phyloP scores from a whole-genome alignment of 2,888 invertebrate species.

The Nomada flava region DNA sequence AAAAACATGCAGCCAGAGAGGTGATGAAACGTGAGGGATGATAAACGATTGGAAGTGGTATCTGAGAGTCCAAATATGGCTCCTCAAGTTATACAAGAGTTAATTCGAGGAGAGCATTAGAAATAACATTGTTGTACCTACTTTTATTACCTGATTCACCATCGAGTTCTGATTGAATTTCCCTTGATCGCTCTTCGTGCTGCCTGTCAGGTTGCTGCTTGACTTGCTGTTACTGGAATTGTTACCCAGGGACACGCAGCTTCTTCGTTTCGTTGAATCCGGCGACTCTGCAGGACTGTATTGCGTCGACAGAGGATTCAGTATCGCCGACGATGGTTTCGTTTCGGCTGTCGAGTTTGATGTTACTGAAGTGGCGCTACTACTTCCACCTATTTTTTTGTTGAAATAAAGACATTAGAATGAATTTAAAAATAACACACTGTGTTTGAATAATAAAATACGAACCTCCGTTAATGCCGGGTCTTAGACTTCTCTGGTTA shows the following conservation, averaged over 20 bases:
- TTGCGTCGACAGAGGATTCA: constrained; percentile 85
- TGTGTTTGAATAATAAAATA: constrained; percentile 4
- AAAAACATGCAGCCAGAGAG: constrained; percentile 48
- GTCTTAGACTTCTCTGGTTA: constrained; percentile 80
- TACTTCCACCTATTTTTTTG: constrained; percentile 80
- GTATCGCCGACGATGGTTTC: constrained; percentile 87
- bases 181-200: constrained; percentile 86
- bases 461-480: constrained; percentile 81
- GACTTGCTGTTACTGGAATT: constrained; percentile 92
- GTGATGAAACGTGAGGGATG: constrained; percentile 42
- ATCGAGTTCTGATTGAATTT: constrained; percentile 83
- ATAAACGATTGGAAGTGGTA: constrained; percentile 60
- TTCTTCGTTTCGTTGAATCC: constrained; percentile 85
- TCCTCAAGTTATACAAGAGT: constrained; percentile 46
- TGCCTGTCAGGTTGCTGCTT: constrained; percentile 91
- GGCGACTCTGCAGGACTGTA: constrained; percentile 84
- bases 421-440: neutral
- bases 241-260: constrained; percentile 87
- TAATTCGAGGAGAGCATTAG: constrained; percentile 49
- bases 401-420: constrained; percentile 3
- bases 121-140: constrained; percentile 49
- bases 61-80: constrained; percentile 40
- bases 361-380: constrained; percentile 83
- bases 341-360: constrained; percentile 87
- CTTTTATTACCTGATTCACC: constrained; percentile 81